Conservation (phyloP, 2,113 vertebrate species). For the Callaeas wilsoni region DNA sequence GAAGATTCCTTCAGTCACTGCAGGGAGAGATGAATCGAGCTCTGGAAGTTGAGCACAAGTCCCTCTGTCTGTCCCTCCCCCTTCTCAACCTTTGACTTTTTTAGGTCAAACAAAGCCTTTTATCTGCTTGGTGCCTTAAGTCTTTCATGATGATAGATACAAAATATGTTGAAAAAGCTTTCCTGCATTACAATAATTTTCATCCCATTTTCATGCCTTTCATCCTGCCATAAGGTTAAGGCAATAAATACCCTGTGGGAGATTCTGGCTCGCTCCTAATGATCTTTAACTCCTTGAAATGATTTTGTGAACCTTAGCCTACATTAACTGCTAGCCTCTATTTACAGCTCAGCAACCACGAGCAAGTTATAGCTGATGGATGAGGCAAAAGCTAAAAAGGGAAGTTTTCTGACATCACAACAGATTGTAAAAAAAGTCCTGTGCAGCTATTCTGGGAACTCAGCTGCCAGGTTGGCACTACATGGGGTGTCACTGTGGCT, state of each 20-base stretch:
- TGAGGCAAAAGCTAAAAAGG: conserved; percentile 57
- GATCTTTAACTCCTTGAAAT: not conserved
- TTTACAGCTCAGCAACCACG: conserved; percentile 1
- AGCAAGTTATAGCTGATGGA: conserved; percentile 7
- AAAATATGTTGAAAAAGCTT: not conserved
- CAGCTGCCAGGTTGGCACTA: conserved; percentile 22
- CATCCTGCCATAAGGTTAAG: not conserved
- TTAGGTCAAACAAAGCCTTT: not conserved
- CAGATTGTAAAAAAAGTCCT: not conserved
- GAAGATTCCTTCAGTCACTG: not conserved
- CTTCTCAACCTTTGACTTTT: not conserved
- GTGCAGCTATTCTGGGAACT: conserved; percentile 39
- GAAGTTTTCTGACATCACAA: conserved; percentile 47
- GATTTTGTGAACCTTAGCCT: not conserved
- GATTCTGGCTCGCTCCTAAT: not conserved
- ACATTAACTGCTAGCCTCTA: not conserved
- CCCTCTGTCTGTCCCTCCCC: not conserved
- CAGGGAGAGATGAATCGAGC: not conserved
- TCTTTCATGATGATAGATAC: not conserved
- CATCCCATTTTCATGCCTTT: not conserved
- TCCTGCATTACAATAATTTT: not conserved
- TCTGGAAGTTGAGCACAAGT: not conserved
- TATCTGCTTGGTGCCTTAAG: not conserved
- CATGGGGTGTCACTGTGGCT: not conserved
- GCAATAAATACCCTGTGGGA: not conserved